Conservation (phyloP, 1,140 invertebrate species). For the Adoxophyes honmai region DNA sequence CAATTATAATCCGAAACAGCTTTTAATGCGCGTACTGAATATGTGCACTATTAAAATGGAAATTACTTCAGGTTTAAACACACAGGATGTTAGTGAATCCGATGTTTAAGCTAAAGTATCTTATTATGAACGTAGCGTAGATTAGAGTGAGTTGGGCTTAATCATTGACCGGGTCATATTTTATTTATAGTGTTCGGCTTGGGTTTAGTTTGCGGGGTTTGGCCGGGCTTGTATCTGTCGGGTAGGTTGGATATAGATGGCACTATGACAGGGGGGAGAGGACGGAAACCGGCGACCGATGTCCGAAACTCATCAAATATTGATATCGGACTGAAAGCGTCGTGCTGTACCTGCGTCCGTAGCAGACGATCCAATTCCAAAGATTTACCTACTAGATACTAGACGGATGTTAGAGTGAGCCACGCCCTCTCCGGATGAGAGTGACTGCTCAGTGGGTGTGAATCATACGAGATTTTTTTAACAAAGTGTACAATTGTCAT, state of each 20-base stretch:
- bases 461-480: too few relatives aligned
- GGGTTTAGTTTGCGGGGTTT: not conserved
- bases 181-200: conserved; percentile 19
- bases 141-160: too few relatives aligned
- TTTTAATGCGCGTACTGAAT: conserved; percentile 22
- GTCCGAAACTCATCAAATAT: conserved; percentile 69
- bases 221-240: not conserved
- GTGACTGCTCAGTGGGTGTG: too few relatives aligned
- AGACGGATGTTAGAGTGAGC: conserved; percentile 51
- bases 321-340: conserved; percentile 54
- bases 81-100: too few relatives aligned
- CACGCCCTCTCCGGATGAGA: conserved; percentile 31
- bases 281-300: conserved; percentile 22
- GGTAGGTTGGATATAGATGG: not conserved
- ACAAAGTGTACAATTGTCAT: too few relatives aligned
- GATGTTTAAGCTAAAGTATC: too few relatives aligned
- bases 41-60: conserved; percentile 3
- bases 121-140: too few relatives aligned
- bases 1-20: conserved; percentile 33
- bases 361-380: conserved; percentile 22
- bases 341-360: conserved; percentile 26
- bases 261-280: conserved; percentile 25
- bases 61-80: not conserved
- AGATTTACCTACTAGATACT: conserved; percentile 42
- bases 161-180: conserved; percentile 8